Percentiles rank a stretch among this genome's conserved stretches.
Evolutionary conservation across 1,140 invertebrate genomes (phyloP).

Genomic region (Nixonia krombeini): DNA sequence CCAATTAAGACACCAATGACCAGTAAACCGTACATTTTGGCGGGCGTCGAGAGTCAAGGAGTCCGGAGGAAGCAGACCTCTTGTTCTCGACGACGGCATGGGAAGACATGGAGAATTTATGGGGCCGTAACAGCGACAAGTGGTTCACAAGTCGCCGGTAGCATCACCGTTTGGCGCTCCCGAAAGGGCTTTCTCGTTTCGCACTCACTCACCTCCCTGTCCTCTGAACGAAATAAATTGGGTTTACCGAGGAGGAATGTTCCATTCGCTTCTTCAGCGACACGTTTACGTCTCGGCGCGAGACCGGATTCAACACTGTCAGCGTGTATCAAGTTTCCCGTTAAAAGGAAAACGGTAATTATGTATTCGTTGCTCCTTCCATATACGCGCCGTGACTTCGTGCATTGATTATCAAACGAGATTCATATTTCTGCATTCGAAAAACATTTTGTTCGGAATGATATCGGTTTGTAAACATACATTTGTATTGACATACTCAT

Average conservation of each 20-base stretch:
- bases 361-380: no score
- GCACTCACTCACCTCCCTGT: slow-evolving; percentile 59
- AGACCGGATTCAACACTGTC: slow-evolving; percentile 11
- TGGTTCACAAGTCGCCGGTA: slow-evolving; percentile 72
- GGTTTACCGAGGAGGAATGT: slow-evolving; percentile 55
- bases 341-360: slow-evolving; percentile 14
- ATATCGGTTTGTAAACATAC: no score
- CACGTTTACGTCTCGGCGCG: slow-evolving; percentile 30
- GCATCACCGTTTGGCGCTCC: slow-evolving; percentile 66
- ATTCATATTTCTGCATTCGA: no score
- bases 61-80: slow-evolving; percentile 31
- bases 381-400: no score
- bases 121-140: slow-evolving; percentile 71
- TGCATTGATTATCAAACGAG: no score
- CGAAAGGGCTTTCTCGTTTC: slow-evolving; percentile 61
- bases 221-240: slow-evolving; percentile 69
- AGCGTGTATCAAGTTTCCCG: neutral
- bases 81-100: slow-evolving; percentile 27
- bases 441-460: no score
- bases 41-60: slow-evolving; percentile 21
- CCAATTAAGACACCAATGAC: slow-evolving; percentile 15
- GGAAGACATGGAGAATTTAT: slow-evolving; percentile 65
- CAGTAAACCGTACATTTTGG: slow-evolving; percentile 3
- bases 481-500: no score
- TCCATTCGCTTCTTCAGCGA: slow-evolving; percentile 34